phyloP scores from a whole-genome alignment of 2,113 vertebrate genomes.

The human region GRCh38 chr2:188664501-188665000 shows the following conservation, averaged over 20 bases:
- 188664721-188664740: neutral
- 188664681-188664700: neutral
- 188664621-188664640: constrained; percentile 19
- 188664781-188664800: neutral
- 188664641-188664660: neutral
- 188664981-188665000: neutral
- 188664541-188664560: constrained; percentile 52
- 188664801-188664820: neutral
- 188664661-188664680: constrained; percentile 14
- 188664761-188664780: neutral
- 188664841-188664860: constrained; percentile 1
- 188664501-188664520: constrained; percentile 54
- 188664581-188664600: neutral
- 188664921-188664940: neutral
- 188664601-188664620: neutral
- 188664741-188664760: neutral
- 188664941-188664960: neutral
- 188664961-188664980: neutral
- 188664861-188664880: neutral
- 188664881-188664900: neutral
- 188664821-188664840: constrained; percentile 13
- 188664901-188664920: neutral
- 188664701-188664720: neutral
- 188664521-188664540: constrained; percentile 53
- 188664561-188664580: constrained; percentile 56